Base-by-base conservation (phyloP, 2,888 invertebrate genomes). In the Drosophila cracens region DNA sequence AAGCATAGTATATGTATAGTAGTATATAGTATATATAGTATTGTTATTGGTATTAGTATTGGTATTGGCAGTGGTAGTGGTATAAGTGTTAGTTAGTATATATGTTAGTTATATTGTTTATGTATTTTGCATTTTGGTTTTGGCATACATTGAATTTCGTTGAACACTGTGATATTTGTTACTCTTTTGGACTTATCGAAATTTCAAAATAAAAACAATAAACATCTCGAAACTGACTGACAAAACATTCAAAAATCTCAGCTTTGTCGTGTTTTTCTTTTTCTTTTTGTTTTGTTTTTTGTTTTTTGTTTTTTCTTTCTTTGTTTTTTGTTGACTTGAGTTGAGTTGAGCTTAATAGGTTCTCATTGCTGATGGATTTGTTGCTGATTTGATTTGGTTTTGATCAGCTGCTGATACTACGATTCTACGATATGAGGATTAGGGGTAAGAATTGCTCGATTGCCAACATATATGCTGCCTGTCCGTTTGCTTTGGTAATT, bases 391-490 rank as follows among this genome's bases (percentile, higher is more conserved):
- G 40, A 29, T 43, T 59, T 3, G 5, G 8, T 29, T 40, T 56
- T 38, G 25, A 49, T 67, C 71, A 76, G 79, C 82, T 81, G 81
- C 81, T 86, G 84, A 71, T 67, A 66, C 89, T 88, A 80, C 65
- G 59, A 60, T 56, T 64, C 73, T 81, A 76, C 54, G 52, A 48
- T 48, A 58, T 66, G 33, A 68, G 82, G 68, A 68, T 68, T 62
- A 51, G 58, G 74, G 72, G 67, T 78, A 79, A 78, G 80, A 88
- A 89, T 92, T 93, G 93, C 93, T 93, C 93, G 93, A 93, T 93
- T 93, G 93, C 93, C 93, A 93, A 93, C 93, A 93, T 93, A 93
- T 93, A 93, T 93, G 93, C 93, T 93, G 93, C 92, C 93, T 93
- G 93, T 93, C 92, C 92, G 90, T 90, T 89, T 83, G 65, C 86